Percentiles rank a stretch among this genome's conserved stretches.
These are phyloP conservation scores for Spodoptera frugiperda DNA, from an alignment of 1,140 invertebrate genomes.

Conservation along the genomic window DNA sequence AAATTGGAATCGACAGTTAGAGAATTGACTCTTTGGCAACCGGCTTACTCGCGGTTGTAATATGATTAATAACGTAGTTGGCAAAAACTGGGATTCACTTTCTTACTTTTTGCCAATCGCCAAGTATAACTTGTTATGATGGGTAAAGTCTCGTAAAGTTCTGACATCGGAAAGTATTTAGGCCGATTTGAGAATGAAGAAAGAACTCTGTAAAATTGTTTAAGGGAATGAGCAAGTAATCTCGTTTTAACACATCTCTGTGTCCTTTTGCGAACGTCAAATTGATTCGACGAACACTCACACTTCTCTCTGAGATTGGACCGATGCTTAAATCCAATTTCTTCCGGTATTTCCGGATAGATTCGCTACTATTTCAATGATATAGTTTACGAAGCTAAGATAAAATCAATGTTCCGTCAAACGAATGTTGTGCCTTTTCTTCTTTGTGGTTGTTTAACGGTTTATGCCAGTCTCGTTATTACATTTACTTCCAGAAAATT, in stretches of 20 bases:
- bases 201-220: not conserved
- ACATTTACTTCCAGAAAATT: no score
- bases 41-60: no score
- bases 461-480: no score
- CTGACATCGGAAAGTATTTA: no score
- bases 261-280: slow-evolving; percentile 29
- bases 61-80: no score
- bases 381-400: slow-evolving; percentile 28
- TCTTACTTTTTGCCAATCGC: no score
- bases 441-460: not conserved
- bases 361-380: not conserved
- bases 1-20: no score
- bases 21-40: no score
- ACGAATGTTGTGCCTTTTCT: not conserved
- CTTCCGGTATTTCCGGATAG: slow-evolving; percentile 26
- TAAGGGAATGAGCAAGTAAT: slow-evolving; percentile 24
- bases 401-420: slow-evolving; percentile 14
- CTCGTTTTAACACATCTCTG: slow-evolving; percentile 28
- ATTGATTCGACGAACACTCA: slow-evolving; percentile 22
- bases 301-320: slow-evolving; percentile 30
- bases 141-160: no score
- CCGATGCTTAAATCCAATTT: slow-evolving; percentile 46
- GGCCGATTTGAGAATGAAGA: not conserved
- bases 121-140: no score
- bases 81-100: no score